These are phyloP conservation scores for Anoplopoma fimbria DNA, from an alignment of 2,113 vertebrate species.

Conservation along the genomic window DNA sequence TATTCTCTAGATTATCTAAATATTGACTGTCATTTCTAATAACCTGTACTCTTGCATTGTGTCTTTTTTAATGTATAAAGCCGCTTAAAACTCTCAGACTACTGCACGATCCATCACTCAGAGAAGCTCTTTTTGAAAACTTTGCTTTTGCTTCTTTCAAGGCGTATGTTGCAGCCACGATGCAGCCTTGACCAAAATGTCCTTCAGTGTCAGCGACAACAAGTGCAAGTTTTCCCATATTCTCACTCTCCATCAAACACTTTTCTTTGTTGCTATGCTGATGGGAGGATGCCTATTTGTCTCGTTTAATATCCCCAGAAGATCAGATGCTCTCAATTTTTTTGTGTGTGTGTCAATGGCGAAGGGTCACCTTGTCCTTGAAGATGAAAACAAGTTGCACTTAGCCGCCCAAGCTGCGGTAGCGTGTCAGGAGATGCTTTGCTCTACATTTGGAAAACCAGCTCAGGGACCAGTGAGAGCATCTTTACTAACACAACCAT, in stretches of 20 bases:
- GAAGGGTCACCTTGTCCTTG: conserved; percentile 69
- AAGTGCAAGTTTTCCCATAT: conserved; percentile 13
- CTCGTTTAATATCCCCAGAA: conserved; percentile 63
- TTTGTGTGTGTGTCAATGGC: conserved; percentile 29
- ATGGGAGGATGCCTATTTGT: conserved; percentile 57
- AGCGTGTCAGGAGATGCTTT: conserved; percentile 58
- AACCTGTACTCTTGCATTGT: neutral
- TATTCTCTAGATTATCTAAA: neutral
- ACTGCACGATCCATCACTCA: neutral
- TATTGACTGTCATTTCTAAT: neutral
- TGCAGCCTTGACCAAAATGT: conserved; percentile 9
- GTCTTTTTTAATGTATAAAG: neutral
- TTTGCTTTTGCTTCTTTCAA: neutral
- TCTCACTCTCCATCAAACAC: conserved; percentile 34
- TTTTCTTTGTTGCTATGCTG: conserved; percentile 40
- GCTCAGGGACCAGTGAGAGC: conserved; percentile 63
- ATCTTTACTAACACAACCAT: conserved; percentile 55
- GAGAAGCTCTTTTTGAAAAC: neutral
- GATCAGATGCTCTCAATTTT: conserved; percentile 69
- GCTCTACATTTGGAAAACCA: conserved; percentile 75
- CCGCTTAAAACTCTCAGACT: neutral
- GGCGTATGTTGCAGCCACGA: neutral
- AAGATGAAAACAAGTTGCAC: conserved; percentile 62
- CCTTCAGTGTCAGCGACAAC: conserved; percentile 18
- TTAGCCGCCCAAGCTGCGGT: conserved; percentile 29